phyloP scores from a whole-genome alignment of 2,888 invertebrate species.

The Syrista parreyssii region DNA sequence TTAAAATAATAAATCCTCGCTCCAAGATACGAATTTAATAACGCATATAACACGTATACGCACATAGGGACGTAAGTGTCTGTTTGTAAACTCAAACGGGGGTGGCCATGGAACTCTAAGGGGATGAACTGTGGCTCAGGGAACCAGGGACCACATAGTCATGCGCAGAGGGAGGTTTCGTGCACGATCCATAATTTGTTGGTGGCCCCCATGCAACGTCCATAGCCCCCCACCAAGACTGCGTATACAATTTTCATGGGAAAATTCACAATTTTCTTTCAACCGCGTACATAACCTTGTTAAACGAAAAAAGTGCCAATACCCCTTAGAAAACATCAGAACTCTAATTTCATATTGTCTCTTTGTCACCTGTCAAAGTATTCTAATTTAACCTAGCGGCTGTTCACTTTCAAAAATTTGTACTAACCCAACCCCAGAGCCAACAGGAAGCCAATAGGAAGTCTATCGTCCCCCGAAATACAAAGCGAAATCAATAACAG shows the following conservation, averaged over 20 bases:
- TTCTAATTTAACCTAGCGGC: neutral
- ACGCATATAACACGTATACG: neutral
- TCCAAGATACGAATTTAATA: neutral
- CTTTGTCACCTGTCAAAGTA: neutral
- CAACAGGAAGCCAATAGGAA: neutral
- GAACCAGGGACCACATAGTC: constrained; percentile 38
- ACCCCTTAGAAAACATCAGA: neutral
- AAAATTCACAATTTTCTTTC: constrained; percentile 31
- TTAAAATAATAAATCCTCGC: neutral
- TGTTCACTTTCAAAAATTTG: neutral
- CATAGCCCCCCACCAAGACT: constrained; percentile 14
- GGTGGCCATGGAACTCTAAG: constrained; percentile 9
- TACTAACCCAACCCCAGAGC: neutral
- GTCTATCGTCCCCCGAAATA: neutral
- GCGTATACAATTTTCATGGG: constrained; percentile 25
- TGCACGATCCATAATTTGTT: constrained; percentile 62
- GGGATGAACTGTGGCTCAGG: constrained; percentile 27
- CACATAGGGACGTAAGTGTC: neutral
- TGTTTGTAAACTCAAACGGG: constrained; percentile 11
- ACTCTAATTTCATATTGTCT: neutral
- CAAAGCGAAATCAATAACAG: constrained; percentile 6
- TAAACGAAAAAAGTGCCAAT: neutral
- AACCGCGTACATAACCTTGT: neutral
- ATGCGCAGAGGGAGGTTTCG: constrained; percentile 45
- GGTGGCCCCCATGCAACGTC: constrained; percentile 20